A percentile compares a stretch with the other conserved stretches of the same genome.
phyloP scores from a whole-genome alignment of 2,888 invertebrate species.

The Corbicula japonica region DNA sequence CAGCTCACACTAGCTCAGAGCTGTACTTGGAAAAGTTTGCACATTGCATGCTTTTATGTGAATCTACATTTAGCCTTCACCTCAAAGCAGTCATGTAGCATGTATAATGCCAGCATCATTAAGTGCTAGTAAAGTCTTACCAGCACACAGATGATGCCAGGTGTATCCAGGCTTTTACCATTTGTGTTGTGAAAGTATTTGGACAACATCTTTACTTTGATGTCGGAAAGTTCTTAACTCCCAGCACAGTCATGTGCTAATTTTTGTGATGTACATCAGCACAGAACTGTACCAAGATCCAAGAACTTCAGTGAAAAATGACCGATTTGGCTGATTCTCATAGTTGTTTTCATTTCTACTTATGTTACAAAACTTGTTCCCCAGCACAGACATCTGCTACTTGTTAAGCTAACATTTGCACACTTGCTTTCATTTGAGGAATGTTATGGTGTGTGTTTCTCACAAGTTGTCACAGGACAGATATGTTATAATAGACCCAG shows the following conservation, averaged over 20 bases:
- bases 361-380: neutral
- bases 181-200: neutral
- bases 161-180: too few species aligned
- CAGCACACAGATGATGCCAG: too few species aligned
- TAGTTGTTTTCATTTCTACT: neutral
- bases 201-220: neutral
- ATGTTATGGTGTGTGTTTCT: neutral
- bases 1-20: conserved; percentile 1
- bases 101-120: too few species aligned
- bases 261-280: neutral
- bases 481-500: neutral
- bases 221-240: neutral
- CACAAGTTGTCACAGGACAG: neutral
- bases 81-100: conserved; percentile 31
- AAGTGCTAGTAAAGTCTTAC: too few species aligned
- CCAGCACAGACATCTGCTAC: conserved; percentile 50
- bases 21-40: conserved; percentile 6
- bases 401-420: conserved; percentile 12
- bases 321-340: neutral
- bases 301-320: neutral
- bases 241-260: conserved; percentile 19
- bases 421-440: neutral
- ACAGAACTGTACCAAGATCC: neutral
- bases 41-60: too few species aligned
- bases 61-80: too few species aligned